Percentiles rank a stretch among this genome's conserved stretches.
These are phyloP conservation scores for Caenorhabditis afra DNA, from an alignment of 2,888 invertebrate genomes.

Conservation along the genomic window DNA sequence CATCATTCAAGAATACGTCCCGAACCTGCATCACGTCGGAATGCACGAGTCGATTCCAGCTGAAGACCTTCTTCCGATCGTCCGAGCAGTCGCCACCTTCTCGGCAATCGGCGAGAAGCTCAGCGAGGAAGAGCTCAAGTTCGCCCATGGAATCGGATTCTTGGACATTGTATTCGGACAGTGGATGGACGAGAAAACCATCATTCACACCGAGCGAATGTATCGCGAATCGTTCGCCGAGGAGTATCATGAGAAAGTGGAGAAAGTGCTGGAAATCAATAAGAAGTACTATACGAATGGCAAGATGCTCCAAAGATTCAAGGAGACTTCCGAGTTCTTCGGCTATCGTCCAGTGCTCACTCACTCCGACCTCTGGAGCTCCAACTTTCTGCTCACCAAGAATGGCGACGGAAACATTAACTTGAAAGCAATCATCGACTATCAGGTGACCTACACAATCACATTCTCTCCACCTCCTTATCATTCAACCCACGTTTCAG, in stretches of 20 bases:
- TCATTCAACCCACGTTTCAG: constrained; percentile 34
- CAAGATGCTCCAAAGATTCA: constrained; percentile 15
- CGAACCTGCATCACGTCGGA: constrained; percentile 20
- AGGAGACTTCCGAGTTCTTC: constrained; percentile 21
- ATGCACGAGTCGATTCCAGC: constrained; percentile 41
- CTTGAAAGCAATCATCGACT: constrained; percentile 54
- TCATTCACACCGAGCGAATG: constrained; percentile 5
- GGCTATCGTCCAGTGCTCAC: constrained; percentile 43
- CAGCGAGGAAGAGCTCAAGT: constrained; percentile 34
- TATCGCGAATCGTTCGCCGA: constrained; percentile 9
- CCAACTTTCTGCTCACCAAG: constrained; percentile 39
- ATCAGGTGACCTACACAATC: constrained; percentile 38
- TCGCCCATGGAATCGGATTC: constrained; percentile 29
- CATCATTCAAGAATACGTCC: constrained; percentile 50
- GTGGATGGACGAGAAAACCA: constrained; percentile 15
- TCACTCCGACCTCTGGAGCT: constrained; percentile 48
- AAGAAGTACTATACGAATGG: constrained; percentile 30
- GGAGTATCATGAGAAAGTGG: constrained; percentile 42
- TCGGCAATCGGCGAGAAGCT: constrained; percentile 46
- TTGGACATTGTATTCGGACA: constrained; percentile 36
- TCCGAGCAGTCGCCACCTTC: constrained; percentile 36
- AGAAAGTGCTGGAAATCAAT: constrained; percentile 29
- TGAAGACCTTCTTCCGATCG: constrained; percentile 40
- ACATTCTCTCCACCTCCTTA: no score
- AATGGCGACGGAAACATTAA: constrained; percentile 28